Evolutionary conservation across 2,888 invertebrate species (phyloP).

Genomic region (Spicauda simplicius): DNA sequence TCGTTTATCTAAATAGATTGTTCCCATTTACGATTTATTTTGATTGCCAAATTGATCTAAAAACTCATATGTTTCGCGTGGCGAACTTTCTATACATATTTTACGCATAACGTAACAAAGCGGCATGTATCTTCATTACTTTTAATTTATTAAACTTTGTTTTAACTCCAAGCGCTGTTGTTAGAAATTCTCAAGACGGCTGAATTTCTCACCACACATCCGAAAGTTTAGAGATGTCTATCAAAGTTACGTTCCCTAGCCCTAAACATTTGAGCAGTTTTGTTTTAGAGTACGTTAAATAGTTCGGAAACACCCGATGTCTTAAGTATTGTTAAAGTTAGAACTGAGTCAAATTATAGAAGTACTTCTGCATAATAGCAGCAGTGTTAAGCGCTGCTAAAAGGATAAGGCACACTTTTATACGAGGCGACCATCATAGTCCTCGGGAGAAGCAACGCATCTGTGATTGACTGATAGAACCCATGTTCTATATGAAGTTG

Average conservation of each 20-base stretch:
- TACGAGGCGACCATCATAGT: too few relatives aligned
- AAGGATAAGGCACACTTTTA: too few relatives aligned
- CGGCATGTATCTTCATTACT: constrained; percentile 6
- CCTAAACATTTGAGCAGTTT: constrained; percentile 17
- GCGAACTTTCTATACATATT: background rate
- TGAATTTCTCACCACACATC: constrained; percentile 13
- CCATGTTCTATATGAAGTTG: too few relatives aligned
- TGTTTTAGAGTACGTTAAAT: constrained; percentile 10
- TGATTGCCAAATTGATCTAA: background rate
- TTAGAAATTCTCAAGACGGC: constrained; percentile 19
- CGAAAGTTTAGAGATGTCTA: constrained; percentile 23
- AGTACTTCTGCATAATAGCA: too few relatives aligned
- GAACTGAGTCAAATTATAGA: too few relatives aligned
- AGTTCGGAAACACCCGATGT: constrained; percentile 2
- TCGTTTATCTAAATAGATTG: too few relatives aligned
- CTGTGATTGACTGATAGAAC: too few relatives aligned
- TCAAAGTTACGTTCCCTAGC: constrained; percentile 16
- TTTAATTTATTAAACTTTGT: constrained; percentile 16
- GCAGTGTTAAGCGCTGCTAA: too few relatives aligned
- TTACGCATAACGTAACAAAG: background rate
- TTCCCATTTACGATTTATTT: background rate
- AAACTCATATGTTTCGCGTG: background rate
- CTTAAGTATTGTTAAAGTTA: constrained; percentile 1
- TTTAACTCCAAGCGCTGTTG: constrained; percentile 3
- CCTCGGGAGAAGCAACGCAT: too few relatives aligned